Percentiles rank a stretch among this genome's conserved stretches.
phyloP scores from a whole-genome alignment of 2,113 vertebrate species.

The Saccopteryx bilineata region DNA sequence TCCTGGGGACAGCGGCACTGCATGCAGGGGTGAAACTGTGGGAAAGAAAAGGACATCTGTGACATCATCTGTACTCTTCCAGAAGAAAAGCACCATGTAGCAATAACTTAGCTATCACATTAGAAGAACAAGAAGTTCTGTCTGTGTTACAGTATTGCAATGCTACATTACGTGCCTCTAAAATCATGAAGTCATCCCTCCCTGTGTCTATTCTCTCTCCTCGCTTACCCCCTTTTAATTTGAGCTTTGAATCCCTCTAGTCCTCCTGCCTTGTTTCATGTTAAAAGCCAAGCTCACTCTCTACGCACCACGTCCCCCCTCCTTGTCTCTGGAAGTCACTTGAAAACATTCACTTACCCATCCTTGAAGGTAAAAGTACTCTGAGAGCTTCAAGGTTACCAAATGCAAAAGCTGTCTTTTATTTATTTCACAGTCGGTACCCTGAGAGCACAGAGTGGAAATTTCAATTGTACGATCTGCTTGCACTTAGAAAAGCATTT shows the following conservation, averaged over 20 bases:
- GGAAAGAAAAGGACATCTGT: background rate
- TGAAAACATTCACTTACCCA: conserved; percentile 83
- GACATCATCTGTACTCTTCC: background rate
- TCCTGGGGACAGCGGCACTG: background rate
- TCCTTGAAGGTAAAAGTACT: conserved; percentile 86
- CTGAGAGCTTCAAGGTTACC: conserved; percentile 87
- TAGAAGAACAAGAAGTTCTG: conserved; percentile 15
- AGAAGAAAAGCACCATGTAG: background rate
- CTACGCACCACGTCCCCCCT: background rate
- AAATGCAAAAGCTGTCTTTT: conserved; percentile 86
- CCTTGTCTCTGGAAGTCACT: conserved; percentile 61
- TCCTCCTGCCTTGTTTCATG: conserved; percentile 78
- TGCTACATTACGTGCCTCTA: conserved; percentile 51
- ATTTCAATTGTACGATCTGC: conserved; percentile 76
- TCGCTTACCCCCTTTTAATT: conserved; percentile 62
- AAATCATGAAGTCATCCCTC: conserved; percentile 64
- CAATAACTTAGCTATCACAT: background rate
- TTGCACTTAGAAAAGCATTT: conserved; percentile 79
- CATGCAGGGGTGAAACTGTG: background rate
- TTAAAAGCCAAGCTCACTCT: background rate
- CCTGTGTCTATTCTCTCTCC: background rate
- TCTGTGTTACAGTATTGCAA: background rate
- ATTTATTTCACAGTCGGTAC: conserved; percentile 84
- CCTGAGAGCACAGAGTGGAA: conserved; percentile 77
- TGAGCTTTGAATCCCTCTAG: conserved; percentile 68